A percentile compares a stretch with the other conserved stretches of the same genome.
Evolutionary conservation across 2,797 vertebrate genomes (phyloP).

Genomic region (Scleropages formosus): DNA sequence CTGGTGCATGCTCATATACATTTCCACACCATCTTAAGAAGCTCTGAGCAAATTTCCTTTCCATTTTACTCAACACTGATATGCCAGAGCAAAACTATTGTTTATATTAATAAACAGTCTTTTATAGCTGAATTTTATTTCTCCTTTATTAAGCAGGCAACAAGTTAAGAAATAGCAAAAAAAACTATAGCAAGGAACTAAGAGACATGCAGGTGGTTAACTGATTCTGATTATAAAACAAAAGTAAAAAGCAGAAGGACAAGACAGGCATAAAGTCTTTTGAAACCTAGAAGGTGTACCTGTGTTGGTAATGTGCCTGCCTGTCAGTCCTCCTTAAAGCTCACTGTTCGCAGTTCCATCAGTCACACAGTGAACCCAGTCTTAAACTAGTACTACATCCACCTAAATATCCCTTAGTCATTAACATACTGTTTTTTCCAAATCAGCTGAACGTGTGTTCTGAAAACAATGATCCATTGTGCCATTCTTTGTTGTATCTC

Average conservation of each 20-base stretch:
- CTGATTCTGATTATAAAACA: conserved; percentile 66
- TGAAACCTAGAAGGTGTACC: conserved; percentile 25
- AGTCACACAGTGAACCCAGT: conserved; percentile 18
- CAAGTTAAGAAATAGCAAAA: conserved; percentile 21
- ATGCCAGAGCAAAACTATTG: not conserved
- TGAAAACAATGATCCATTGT: conserved; percentile 22
- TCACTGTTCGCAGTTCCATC: conserved; percentile 18
- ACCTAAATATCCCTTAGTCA: conserved; percentile 11
- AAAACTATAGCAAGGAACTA: conserved; percentile 25
- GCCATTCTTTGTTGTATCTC: conserved; percentile 37
- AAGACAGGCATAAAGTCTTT: conserved; percentile 44
- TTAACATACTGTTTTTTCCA: not conserved
- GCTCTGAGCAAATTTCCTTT: conserved; percentile 24
- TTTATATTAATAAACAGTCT: conserved; percentile 22
- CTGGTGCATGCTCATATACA: too few species aligned
- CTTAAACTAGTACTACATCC: conserved; percentile 16
- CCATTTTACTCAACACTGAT: conserved; percentile 17
- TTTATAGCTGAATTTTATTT: conserved; percentile 21
- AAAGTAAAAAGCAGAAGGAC: conserved; percentile 47
- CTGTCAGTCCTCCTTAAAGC: conserved; percentile 11
- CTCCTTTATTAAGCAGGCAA: conserved; percentile 23
- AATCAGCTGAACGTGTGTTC: not conserved
- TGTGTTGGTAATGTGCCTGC: conserved; percentile 9
- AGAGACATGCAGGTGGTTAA: conserved; percentile 31
- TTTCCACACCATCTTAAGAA: too few species aligned